Evolutionary conservation across 2,888 invertebrate genomes (phyloP).

Genomic region (Homarus gammarus): DNA sequence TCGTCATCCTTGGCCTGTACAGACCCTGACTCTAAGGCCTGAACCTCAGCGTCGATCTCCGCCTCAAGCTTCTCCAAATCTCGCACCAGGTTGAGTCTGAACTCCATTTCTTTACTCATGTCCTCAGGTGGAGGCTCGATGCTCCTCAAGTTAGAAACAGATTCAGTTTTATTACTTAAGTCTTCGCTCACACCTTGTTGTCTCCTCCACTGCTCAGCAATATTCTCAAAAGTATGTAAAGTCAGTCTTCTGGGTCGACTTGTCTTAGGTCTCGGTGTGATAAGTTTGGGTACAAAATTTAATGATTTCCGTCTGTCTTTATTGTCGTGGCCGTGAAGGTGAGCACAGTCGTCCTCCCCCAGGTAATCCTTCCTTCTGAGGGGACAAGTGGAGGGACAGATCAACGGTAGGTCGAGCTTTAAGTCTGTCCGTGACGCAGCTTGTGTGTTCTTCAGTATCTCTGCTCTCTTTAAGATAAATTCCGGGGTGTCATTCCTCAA

Average conservation of each 20-base stretch:
- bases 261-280: conserved; percentile 36
- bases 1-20: conserved; percentile 5
- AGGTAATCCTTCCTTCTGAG: conserved; percentile 37
- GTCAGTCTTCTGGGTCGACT: conserved; percentile 52
- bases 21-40: conserved; percentile 31
- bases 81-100: conserved; percentile 46
- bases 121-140: conserved; percentile 1
- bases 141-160: conserved; percentile 14
- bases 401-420: conserved; percentile 52
- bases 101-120: conserved; percentile 34
- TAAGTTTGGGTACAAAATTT: conserved; percentile 48
- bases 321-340: neutral
- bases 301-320: conserved; percentile 56
- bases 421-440: conserved; percentile 1
- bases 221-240: conserved; percentile 71
- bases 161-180: conserved; percentile 4
- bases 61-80: conserved; percentile 61
- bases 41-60: conserved; percentile 62
- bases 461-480: conserved; percentile 54
- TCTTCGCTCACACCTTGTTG: neutral
- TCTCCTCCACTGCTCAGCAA: conserved; percentile 55
- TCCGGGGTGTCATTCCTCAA: conserved; percentile 21
- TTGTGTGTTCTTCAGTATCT: conserved; percentile 41
- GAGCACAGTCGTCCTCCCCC: neutral
- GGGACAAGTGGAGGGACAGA: conserved; percentile 54